Conservation (phyloP, 2,113 vertebrate genomes). For the Hippocampus barbouri region DNA sequence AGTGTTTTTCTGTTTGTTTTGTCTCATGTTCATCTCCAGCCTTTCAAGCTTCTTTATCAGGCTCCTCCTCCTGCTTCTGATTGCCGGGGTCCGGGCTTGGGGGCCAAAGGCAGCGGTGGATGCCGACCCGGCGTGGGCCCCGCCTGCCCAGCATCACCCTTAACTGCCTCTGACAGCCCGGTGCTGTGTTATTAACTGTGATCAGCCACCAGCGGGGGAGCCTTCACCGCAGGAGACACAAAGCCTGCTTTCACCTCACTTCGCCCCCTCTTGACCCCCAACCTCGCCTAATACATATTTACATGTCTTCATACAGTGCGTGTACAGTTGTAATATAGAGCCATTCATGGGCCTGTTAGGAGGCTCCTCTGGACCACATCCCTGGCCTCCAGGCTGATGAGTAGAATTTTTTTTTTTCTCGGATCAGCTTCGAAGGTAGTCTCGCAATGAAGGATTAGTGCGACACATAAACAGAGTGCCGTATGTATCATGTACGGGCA, state of each 20-base stretch:
- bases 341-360: slow-evolving; percentile 39
- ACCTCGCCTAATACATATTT: slow-evolving; percentile 58
- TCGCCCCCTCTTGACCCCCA: slow-evolving; percentile 16
- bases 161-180: slow-evolving; percentile 79
- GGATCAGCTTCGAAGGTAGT: slow-evolving; percentile 6
- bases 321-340: slow-evolving; percentile 42
- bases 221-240: slow-evolving; percentile 66
- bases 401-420: slow-evolving; percentile 6
- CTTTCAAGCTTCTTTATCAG: slow-evolving; percentile 5
- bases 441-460: slow-evolving; percentile 23
- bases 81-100: slow-evolving; percentile 32
- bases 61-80: slow-evolving; percentile 12
- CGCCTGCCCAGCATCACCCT: slow-evolving; percentile 74
- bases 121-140: slow-evolving; percentile 35
- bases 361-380: slow-evolving; percentile 13
- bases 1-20: slow-evolving; percentile 25
- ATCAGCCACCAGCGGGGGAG: slow-evolving; percentile 71
- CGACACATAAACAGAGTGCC: neutral
- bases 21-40: slow-evolving; percentile 11
- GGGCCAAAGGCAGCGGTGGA: slow-evolving; percentile 59
- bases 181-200: slow-evolving; percentile 79
- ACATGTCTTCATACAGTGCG: slow-evolving; percentile 48
- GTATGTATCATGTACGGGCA: slow-evolving; percentile 13
- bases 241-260: slow-evolving; percentile 73
- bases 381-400: slow-evolving; percentile 13